Percentiles rank a stretch among this genome's conserved stretches.
Evolutionary conservation across 2,797 vertebrate genomes (phyloP).

Genomic region (Ptychobarbus kaznakovi): DNA sequence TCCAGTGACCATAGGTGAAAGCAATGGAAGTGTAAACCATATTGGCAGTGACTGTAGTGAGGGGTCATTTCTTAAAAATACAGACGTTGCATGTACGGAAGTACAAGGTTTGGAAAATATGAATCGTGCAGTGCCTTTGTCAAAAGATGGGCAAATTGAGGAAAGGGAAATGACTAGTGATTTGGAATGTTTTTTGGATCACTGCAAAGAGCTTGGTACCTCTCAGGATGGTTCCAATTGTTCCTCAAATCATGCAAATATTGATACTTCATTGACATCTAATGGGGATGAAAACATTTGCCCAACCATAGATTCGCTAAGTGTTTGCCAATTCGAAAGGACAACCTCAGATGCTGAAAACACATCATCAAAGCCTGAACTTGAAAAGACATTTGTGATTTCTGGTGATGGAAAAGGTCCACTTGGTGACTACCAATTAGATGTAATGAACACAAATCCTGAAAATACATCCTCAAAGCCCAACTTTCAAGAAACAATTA

Average conservation of each 20-base stretch:
- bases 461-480: conserved; percentile 49
- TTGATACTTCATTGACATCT: not conserved
- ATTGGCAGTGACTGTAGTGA: conserved; percentile 24
- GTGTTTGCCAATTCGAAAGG: conserved; percentile 25
- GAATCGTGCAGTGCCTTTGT: conserved; percentile 44
- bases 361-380: conserved; percentile 41
- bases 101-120: conserved; percentile 43
- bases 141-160: conserved; percentile 24
- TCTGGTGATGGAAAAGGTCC: not conserved
- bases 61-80: not conserved
- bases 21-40: not conserved
- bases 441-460: conserved; percentile 27
- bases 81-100: conserved; percentile 25
- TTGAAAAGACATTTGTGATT: conserved; percentile 36
- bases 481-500: conserved; percentile 24
- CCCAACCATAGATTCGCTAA: not conserved
- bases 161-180: not conserved
- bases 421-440: conserved; percentile 10
- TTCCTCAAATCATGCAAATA: conserved; percentile 15
- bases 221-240: conserved; percentile 1
- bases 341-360: conserved; percentile 37
- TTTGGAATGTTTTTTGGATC: conserved; percentile 15
- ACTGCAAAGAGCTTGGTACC: not conserved
- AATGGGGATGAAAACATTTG: not conserved
- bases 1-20: not conserved